phyloP scores from a whole-genome alignment of 2,888 invertebrate genomes.

The Nasonia oneida region DNA sequence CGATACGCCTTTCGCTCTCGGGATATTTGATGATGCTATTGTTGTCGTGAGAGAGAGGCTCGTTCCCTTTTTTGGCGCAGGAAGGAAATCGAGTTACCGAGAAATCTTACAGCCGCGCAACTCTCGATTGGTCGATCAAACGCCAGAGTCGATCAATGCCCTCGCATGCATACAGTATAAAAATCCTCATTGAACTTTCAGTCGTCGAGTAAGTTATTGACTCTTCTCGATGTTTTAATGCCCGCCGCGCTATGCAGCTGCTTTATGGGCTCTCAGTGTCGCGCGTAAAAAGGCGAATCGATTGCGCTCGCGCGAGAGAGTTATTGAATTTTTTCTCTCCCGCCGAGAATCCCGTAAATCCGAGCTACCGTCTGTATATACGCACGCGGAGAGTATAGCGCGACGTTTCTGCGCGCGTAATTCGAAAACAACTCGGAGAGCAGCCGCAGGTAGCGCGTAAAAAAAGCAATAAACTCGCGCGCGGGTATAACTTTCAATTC shows the following conservation, averaged over 20 bases:
- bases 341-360: neutral
- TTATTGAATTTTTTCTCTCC: slow-evolving; percentile 33
- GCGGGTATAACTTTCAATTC: slow-evolving; percentile 46
- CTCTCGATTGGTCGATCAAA: neutral
- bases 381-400: too few relatives aligned
- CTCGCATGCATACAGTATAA: neutral
- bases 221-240: slow-evolving; percentile 26
- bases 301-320: neutral
- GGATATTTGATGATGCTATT: slow-evolving; percentile 12
- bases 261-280: slow-evolving; percentile 25
- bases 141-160: too few relatives aligned
- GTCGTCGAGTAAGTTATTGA: slow-evolving; percentile 9
- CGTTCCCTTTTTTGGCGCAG: neutral
- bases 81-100: neutral
- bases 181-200: slow-evolving; percentile 6
- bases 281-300: slow-evolving; percentile 34
- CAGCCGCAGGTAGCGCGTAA: neutral
- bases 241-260: neutral
- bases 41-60: neutral
- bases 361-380: neutral
- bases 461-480: slow-evolving; percentile 2
- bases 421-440: neutral
- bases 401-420: neutral
- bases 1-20: neutral
- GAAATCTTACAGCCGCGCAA: neutral